A percentile compares a stretch with the other conserved stretches of the same genome.
phyloP scores from a whole-genome alignment of 2,888 invertebrate genomes.

The Theodoxus fluviatilis region DNA sequence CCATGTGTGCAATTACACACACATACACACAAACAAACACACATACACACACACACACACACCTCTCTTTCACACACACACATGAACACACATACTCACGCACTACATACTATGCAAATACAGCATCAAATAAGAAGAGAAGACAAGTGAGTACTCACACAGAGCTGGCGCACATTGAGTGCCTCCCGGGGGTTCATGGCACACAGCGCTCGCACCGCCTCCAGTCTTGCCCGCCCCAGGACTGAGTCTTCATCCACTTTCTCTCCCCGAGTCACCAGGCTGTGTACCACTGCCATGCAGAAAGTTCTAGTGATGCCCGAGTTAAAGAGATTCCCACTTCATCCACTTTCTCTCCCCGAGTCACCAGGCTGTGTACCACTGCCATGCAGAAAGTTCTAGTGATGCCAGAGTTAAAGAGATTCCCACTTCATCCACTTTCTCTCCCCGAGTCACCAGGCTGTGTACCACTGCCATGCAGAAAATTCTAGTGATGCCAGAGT shows the following conservation, averaged over 20 bases:
- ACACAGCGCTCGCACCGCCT: slow-evolving; percentile 81
- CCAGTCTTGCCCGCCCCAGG: slow-evolving; percentile 78
- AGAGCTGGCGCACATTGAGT: slow-evolving; percentile 82
- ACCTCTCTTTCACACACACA: not conserved
- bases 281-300: slow-evolving; percentile 79
- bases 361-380: slow-evolving; percentile 85
- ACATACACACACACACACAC: not conserved
- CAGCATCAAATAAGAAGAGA: not conserved
- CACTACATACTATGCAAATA: too few species aligned
- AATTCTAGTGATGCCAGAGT: too few species aligned
- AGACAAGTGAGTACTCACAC: slow-evolving; percentile 69
- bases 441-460: slow-evolving; percentile 85
- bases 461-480: slow-evolving; percentile 80
- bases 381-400: too few species aligned
- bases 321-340: too few species aligned
- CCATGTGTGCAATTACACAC: too few species aligned
- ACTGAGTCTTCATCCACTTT: slow-evolving; percentile 86
- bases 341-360: slow-evolving; percentile 85
- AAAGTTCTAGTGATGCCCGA: too few species aligned
- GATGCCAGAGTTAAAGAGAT: too few species aligned
- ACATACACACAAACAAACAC: not conserved
- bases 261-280: slow-evolving; percentile 86
- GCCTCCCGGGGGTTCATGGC: slow-evolving; percentile 89
- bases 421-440: slow-evolving; percentile 87
- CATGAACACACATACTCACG: not conserved